These are phyloP conservation scores for Augochlora pura DNA, from an alignment of 1,140 invertebrate genomes.

Conservation along the genomic window DNA sequence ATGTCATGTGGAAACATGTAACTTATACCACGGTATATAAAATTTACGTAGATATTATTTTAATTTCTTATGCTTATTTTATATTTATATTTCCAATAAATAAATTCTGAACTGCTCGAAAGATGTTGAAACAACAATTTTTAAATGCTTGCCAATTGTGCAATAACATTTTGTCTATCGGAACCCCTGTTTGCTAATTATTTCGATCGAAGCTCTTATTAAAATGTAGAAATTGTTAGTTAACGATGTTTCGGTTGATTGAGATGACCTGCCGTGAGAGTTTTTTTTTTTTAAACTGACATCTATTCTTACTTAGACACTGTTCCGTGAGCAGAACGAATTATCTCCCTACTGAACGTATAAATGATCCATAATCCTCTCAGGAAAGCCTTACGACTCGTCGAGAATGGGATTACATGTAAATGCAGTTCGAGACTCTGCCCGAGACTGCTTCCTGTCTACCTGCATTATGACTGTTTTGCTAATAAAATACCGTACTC, in stretches of 20 bases:
- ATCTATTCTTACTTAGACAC: background rate
- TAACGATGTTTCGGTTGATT: background rate
- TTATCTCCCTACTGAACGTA: slow-evolving; percentile 32
- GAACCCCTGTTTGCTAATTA: background rate
- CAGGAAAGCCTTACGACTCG: slow-evolving; percentile 70
- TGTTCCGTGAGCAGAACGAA: slow-evolving; percentile 56
- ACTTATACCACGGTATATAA: no score
- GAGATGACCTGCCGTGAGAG: background rate
- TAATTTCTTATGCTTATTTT: no score
- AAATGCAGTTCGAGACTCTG: slow-evolving; percentile 23
- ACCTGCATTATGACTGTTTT: slow-evolving; percentile 33
- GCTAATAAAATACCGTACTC: slow-evolving; percentile 16
- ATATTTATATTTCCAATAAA: no score
- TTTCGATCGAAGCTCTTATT: background rate
- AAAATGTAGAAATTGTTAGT: background rate
- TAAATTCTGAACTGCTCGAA: no score
- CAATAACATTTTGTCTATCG: background rate
- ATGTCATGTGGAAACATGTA: no score
- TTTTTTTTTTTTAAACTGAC: slow-evolving; percentile 15
- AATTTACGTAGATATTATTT: no score
- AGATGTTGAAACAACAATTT: background rate
- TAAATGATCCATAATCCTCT: slow-evolving; percentile 69
- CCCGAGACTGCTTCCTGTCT: slow-evolving; percentile 33
- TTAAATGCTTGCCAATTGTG: background rate
- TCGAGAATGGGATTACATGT: slow-evolving; percentile 68